Conservation (phyloP, 2,888 invertebrate species). For the Clusia tigrina region DNA sequence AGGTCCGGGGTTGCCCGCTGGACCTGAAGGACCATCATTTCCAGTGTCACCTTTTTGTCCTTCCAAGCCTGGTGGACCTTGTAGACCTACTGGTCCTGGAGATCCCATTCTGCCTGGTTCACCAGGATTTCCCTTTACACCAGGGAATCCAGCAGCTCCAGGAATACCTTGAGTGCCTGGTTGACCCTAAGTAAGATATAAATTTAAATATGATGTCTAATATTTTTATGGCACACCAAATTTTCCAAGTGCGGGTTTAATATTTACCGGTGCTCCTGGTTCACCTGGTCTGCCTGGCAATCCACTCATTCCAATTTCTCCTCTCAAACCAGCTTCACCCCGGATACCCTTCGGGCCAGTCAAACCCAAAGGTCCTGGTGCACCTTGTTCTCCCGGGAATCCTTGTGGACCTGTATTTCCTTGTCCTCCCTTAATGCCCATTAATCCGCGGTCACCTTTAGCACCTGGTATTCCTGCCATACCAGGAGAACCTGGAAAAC, state of each 20-base stretch:
- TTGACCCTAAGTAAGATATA: constrained; percentile 70
- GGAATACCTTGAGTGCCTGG: constrained; percentile 74
- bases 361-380: constrained; percentile 67
- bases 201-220: background rate
- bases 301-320: constrained; percentile 78
- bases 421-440: constrained; percentile 78
- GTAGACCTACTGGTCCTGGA: constrained; percentile 73
- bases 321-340: constrained; percentile 79
- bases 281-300: constrained; percentile 81
- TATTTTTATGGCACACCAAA: background rate
- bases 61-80: constrained; percentile 76
- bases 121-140: constrained; percentile 75
- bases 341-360: constrained; percentile 70
- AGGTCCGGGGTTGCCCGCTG: constrained; percentile 64
- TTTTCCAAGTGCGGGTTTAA: background rate
- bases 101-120: constrained; percentile 75
- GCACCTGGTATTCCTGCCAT: constrained; percentile 74
- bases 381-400: constrained; percentile 67
- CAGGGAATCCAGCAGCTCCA: constrained; percentile 74
- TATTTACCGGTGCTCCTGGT: constrained; percentile 73
- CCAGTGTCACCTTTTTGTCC: constrained; percentile 82
- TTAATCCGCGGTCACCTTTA: constrained; percentile 78
- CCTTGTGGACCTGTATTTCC: constrained; percentile 72
- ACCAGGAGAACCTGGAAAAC: constrained; percentile 75
- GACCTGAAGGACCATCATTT: constrained; percentile 73